phyloP scores from a whole-genome alignment of 2,888 invertebrate species.

The Perizoma flavofasciatum region DNA sequence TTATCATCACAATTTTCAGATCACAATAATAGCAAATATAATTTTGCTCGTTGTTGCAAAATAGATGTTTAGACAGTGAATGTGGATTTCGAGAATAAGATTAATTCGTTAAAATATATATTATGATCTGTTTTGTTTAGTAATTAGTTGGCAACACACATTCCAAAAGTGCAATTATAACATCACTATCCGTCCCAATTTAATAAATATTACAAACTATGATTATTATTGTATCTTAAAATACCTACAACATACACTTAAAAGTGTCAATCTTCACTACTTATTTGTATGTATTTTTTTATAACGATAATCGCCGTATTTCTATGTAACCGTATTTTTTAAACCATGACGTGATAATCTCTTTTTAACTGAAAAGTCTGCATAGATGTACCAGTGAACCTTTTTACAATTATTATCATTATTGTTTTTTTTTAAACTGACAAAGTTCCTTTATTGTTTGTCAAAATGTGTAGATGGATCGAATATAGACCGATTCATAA shows the following conservation, averaged over 20 bases:
- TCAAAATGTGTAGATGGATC: slow-evolving; percentile 5
- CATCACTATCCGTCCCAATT: slow-evolving; percentile 47
- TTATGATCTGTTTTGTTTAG: slow-evolving; percentile 27
- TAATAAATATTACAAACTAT: slow-evolving; percentile 22
- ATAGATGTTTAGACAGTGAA: slow-evolving; percentile 15
- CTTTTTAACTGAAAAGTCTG: slow-evolving; percentile 12
- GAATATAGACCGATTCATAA: background rate
- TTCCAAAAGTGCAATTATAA: slow-evolving; percentile 59
- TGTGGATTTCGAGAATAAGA: slow-evolving; percentile 6
- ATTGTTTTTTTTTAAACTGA: slow-evolving; percentile 1
- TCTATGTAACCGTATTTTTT: background rate
- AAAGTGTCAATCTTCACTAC: no score
- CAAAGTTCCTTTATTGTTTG: slow-evolving; percentile 20
- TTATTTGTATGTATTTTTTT: no score
- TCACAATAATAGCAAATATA: slow-evolving; percentile 30
- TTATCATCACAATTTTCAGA: slow-evolving; percentile 29
- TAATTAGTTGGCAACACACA: slow-evolving; percentile 36
- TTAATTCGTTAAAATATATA: slow-evolving; percentile 26
- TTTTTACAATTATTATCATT: slow-evolving; percentile 5
- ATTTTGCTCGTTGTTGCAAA: slow-evolving; percentile 24
- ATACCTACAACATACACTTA: no score
- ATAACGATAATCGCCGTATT: background rate
- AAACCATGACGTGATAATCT: slow-evolving; percentile 23
- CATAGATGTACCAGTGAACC: slow-evolving; percentile 10
- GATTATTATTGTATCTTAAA: slow-evolving; percentile 10